These are phyloP conservation scores for Ptychoptera albimana DNA, from an alignment of 2,888 invertebrate genomes.

Conservation along the genomic window DNA sequence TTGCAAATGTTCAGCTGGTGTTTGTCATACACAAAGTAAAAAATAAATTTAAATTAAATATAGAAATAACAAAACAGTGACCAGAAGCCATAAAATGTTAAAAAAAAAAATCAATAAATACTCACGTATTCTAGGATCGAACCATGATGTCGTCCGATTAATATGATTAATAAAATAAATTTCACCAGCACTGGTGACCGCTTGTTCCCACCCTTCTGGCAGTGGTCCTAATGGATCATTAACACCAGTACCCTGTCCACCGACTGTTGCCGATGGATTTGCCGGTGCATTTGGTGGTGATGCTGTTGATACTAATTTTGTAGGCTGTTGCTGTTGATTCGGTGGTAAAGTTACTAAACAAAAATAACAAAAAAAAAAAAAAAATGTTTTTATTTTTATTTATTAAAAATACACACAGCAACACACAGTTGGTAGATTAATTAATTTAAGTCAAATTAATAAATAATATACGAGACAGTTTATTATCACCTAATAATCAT, in stretches of 20 bases:
- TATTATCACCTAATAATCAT: too few relatives aligned
- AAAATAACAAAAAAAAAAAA: too few relatives aligned
- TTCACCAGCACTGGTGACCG: conserved; percentile 80
- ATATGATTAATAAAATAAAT: conserved; percentile 69
- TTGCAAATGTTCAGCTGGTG: conserved; percentile 27
- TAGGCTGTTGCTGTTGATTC: background rate
- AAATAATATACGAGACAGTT: too few relatives aligned
- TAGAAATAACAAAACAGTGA: too few relatives aligned
- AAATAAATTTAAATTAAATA: background rate
- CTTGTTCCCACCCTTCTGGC: conserved; percentile 88
- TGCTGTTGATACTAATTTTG: background rate
- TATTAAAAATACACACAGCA: too few relatives aligned
- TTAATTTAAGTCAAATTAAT: too few relatives aligned
- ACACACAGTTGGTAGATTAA: too few relatives aligned
- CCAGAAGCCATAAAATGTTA: background rate
- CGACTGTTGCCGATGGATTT: conserved; percentile 12
- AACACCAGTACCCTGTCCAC: too few relatives aligned
- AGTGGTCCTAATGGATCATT: conserved; percentile 49
- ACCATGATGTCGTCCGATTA: conserved; percentile 92
- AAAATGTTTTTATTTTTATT: too few relatives aligned
- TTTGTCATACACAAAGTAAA: conserved; percentile 9
- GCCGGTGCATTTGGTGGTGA: conserved; percentile 10
- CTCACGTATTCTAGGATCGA: conserved; percentile 96
- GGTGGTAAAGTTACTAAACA: background rate
- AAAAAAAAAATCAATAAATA: conserved; percentile 20